These are phyloP conservation scores for Phymanthus crucifer DNA, from an alignment of 92 coral and sea anemone species.

Conservation along the genomic window DNA sequence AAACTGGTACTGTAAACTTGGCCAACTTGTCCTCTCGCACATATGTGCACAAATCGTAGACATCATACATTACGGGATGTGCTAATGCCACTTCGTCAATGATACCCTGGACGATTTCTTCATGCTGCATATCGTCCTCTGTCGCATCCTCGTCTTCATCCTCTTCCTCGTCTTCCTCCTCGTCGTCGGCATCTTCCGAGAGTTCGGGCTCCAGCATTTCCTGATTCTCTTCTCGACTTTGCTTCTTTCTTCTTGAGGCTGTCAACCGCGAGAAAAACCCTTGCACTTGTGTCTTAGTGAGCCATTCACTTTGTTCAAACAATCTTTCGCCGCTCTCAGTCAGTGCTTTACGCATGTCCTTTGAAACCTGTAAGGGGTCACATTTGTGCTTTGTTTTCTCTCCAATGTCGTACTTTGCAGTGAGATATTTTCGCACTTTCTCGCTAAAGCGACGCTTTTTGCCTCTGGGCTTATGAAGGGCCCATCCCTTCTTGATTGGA, in stretches of 20 bases:
- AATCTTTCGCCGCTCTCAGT: conserved; percentile 22
- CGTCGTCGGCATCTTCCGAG: conserved; percentile 5
- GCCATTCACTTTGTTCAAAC: conserved; percentile 41
- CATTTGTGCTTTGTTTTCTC: conserved; percentile 41
- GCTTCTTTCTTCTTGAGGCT: background rate
- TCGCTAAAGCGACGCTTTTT: conserved; percentile 16
- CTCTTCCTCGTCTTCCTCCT: conserved; percentile 4
- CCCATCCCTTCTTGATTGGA: conserved; percentile 33
- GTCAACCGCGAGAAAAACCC: conserved; percentile 34
- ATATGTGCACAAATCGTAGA: conserved; percentile 16
- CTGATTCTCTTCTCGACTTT: background rate
- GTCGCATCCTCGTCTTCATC: background rate
- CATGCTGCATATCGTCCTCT: conserved; percentile 4
- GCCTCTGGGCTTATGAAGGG: conserved; percentile 22
- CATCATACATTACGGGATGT: conserved; percentile 29
- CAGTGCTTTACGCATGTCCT: conserved; percentile 41
- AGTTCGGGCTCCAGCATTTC: background rate
- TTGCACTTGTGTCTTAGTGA: conserved; percentile 27
- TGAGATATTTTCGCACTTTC: conserved; percentile 32
- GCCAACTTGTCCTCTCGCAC: conserved; percentile 7
- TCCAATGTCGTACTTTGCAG: conserved; percentile 37
- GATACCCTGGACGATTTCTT: background rate
- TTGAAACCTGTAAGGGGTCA: conserved; percentile 36
- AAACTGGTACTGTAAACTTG: conserved; percentile 11
- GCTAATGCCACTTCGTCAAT: background rate